Percentiles rank a stretch among this genome's conserved stretches.
Conservation (phyloP, 1,140 invertebrate genomes). For the Drosophila orena region DNA sequence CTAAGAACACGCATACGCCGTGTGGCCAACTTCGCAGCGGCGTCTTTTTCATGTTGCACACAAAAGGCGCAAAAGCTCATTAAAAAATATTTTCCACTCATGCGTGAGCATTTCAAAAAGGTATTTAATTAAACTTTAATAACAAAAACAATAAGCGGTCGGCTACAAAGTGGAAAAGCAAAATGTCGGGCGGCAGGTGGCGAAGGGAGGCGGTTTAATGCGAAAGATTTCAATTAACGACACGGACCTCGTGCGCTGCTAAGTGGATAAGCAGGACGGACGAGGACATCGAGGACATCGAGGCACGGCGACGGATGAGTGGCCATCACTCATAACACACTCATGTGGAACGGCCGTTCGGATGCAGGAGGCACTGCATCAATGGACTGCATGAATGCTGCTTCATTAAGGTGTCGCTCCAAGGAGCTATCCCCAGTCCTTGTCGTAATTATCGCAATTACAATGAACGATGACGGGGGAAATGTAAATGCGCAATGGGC, state of each 20-base stretch:
- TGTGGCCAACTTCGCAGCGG: slow-evolving; percentile 19
- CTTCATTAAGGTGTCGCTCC: slow-evolving; percentile 69
- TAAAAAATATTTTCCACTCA: slow-evolving; percentile 78
- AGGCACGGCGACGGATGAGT: slow-evolving; percentile 22
- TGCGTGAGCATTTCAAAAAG: slow-evolving; percentile 73
- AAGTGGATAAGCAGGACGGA: slow-evolving; percentile 69
- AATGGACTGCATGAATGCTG: slow-evolving; percentile 62
- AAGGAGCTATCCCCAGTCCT: slow-evolving; percentile 55
- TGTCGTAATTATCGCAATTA: slow-evolving; percentile 81
- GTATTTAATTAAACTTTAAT: slow-evolving; percentile 83
- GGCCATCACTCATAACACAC: slow-evolving; percentile 20
- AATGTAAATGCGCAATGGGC: slow-evolving; percentile 49
- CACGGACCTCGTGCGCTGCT: slow-evolving; percentile 55
- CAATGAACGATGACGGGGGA: slow-evolving; percentile 67
- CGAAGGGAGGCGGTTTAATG: slow-evolving; percentile 49
- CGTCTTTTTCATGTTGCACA: slow-evolving; percentile 46
- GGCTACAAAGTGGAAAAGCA: slow-evolving; percentile 48
- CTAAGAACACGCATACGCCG: slow-evolving; percentile 56
- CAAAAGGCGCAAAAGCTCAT: slow-evolving; percentile 74
- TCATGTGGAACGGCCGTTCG: slow-evolving; percentile 15
- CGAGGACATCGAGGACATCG: slow-evolving; percentile 5
- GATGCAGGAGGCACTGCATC: slow-evolving; percentile 37
- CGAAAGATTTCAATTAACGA: slow-evolving; percentile 80
- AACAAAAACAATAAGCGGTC: slow-evolving; percentile 64
- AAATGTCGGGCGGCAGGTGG: not conserved